Evolutionary conservation across 2,113 vertebrate species (phyloP).

Genomic region (Fukomys damarensis): DNA sequence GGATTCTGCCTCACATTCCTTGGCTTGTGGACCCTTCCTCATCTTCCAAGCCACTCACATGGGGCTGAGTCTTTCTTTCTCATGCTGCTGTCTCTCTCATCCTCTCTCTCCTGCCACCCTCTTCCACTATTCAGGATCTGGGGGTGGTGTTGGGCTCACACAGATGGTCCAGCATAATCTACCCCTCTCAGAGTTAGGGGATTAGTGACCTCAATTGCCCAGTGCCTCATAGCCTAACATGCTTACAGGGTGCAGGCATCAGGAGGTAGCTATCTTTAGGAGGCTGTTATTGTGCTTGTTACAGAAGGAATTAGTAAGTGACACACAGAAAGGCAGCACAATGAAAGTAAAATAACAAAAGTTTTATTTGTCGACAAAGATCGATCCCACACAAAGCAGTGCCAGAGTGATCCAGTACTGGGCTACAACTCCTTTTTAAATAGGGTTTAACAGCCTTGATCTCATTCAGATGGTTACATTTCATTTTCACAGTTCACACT

Average conservation of each 20-base stretch:
- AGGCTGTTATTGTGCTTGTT: accelerated
- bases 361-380: too few species aligned
- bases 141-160: not conserved
- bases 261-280: not conserved
- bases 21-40: not conserved
- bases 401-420: too few species aligned
- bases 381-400: too few species aligned
- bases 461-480: too few species aligned
- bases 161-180: too few species aligned
- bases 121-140: not conserved
- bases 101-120: not conserved
- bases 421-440: too few species aligned
- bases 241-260: not conserved
- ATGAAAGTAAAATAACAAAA: too few species aligned
- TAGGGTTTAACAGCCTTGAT: too few species aligned
- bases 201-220: too few species aligned
- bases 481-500: too few species aligned
- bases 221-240: not conserved
- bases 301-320: too few species aligned
- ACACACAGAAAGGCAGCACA: too few species aligned
- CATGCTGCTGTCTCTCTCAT: not conserved
- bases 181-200: not conserved
- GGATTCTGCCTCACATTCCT: not conserved
- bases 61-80: not conserved
- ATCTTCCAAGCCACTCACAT: not conserved